These are phyloP conservation scores for Andrena haemorrhoa DNA, from an alignment of 2,888 invertebrate species.

Conservation along the genomic window DNA sequence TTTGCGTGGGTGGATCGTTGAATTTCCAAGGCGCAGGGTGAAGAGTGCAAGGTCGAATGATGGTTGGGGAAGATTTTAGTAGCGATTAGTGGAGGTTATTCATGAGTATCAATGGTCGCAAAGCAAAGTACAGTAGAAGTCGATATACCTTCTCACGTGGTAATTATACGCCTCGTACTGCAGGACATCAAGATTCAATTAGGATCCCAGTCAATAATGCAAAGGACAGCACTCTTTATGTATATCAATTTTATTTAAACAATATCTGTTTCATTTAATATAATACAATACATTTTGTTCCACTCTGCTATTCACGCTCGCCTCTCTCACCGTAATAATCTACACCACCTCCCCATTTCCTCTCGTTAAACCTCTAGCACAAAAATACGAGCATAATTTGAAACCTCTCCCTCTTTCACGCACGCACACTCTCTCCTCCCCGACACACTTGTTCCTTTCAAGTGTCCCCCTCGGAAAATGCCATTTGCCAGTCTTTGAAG, in stretches of 20 bases:
- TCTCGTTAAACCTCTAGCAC: constrained; percentile 75
- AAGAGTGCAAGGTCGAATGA: too few relatives aligned
- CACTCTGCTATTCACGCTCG: constrained; percentile 69
- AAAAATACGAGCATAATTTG: constrained; percentile 79
- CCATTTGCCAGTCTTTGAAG: constrained; percentile 77
- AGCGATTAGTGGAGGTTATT: too few relatives aligned
- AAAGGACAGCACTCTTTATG: constrained; percentile 43
- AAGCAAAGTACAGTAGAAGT: too few relatives aligned
- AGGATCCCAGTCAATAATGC: background rate
- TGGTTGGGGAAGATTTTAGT: too few relatives aligned
- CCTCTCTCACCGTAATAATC: constrained; percentile 68
- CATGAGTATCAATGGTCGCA: too few relatives aligned
- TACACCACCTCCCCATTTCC: constrained; percentile 33
- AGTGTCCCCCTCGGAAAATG: constrained; percentile 53
- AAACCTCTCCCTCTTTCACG: constrained; percentile 52
- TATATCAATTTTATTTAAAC: constrained; percentile 84
- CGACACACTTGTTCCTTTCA: constrained; percentile 47
- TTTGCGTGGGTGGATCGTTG: too few relatives aligned
- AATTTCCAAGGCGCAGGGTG: too few relatives aligned
- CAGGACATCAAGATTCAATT: too few relatives aligned
- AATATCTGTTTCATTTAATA: constrained; percentile 81
- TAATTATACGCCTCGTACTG: too few relatives aligned
- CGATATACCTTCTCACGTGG: too few relatives aligned
- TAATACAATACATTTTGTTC: constrained; percentile 80
- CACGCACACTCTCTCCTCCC: constrained; percentile 27